phyloP scores from a whole-genome alignment of 2,888 invertebrate species.

The Agriotes lineatus region DNA sequence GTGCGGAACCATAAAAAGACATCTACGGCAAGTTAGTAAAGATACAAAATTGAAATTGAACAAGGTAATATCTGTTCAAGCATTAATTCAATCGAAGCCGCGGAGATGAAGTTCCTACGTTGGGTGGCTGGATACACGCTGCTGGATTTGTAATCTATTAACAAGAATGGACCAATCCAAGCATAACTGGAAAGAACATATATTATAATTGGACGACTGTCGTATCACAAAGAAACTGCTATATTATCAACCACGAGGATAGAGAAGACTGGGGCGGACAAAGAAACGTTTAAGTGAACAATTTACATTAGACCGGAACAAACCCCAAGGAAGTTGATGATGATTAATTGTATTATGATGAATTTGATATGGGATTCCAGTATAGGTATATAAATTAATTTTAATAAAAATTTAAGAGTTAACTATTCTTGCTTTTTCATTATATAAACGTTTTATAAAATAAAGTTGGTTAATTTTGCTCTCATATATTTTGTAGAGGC shows the following conservation, averaged over 20 bases:
- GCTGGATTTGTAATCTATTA: not conserved
- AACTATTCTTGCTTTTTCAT: too few relatives aligned
- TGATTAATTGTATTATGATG: too few relatives aligned
- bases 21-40: not conserved
- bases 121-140: not conserved
- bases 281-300: not conserved
- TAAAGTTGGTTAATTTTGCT: too few relatives aligned
- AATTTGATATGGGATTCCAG: too few relatives aligned
- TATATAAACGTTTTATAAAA: too few relatives aligned
- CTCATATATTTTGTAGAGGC: too few relatives aligned
- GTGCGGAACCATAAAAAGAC: not conserved
- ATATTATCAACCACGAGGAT: not conserved
- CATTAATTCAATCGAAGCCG: too few relatives aligned
- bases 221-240: not conserved
- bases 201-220: not conserved
- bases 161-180: not conserved
- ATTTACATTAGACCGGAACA: constrained; percentile 1
- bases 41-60: not conserved
- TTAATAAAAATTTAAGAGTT: too few relatives aligned
- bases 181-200: not conserved
- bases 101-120: too few relatives aligned
- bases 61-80: not conserved
- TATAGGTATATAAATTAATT: too few relatives aligned
- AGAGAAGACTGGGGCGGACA: constrained; percentile 2
- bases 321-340: not conserved